A percentile compares a stretch with the other conserved stretches of the same genome.
These are phyloP conservation scores for Caenorhabditis uteleia DNA, from an alignment of 2,888 invertebrate species.

Conservation along the genomic window DNA sequence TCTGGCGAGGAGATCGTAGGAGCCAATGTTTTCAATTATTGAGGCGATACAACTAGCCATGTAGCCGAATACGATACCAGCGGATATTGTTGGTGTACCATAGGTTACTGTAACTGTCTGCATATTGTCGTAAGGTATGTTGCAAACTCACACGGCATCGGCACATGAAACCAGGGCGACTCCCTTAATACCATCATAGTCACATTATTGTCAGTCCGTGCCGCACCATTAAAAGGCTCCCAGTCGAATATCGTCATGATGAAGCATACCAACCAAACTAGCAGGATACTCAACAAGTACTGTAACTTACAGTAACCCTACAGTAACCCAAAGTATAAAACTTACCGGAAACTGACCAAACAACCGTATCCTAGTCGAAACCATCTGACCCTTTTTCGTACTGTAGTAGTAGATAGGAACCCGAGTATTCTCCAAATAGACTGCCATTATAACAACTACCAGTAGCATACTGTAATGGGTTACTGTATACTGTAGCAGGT, in stretches of 20 bases:
- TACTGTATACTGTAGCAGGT: background rate
- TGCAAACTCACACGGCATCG: conserved; percentile 59
- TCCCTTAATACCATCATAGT: conserved; percentile 50
- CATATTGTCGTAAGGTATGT: no score
- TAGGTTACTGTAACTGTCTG: conserved; percentile 50
- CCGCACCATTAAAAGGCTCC: conserved; percentile 49
- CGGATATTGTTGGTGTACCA: conserved; percentile 51
- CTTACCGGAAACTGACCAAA: conserved; percentile 63
- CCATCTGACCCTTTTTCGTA: conserved; percentile 25
- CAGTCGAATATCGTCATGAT: conserved; percentile 52
- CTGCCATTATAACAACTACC: conserved; percentile 52
- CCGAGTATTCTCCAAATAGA: conserved; percentile 55
- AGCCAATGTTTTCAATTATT: conserved; percentile 60
- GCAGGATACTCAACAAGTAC: conserved; percentile 56
- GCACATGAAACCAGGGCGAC: conserved; percentile 60
- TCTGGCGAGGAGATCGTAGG: conserved; percentile 43
- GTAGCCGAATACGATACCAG: conserved; percentile 58
- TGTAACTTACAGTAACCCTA: conserved; percentile 17
- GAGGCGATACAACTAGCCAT: conserved; percentile 57
- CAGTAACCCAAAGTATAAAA: conserved; percentile 3
- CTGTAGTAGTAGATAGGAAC: conserved; percentile 55
- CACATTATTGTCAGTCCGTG: conserved; percentile 56
- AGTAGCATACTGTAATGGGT: conserved; percentile 51
- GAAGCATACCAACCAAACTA: conserved; percentile 57
- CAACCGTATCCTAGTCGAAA: conserved; percentile 37